Base-by-base conservation (phyloP, 2,888 invertebrate genomes). In the Cyclophora albipunctata region DNA sequence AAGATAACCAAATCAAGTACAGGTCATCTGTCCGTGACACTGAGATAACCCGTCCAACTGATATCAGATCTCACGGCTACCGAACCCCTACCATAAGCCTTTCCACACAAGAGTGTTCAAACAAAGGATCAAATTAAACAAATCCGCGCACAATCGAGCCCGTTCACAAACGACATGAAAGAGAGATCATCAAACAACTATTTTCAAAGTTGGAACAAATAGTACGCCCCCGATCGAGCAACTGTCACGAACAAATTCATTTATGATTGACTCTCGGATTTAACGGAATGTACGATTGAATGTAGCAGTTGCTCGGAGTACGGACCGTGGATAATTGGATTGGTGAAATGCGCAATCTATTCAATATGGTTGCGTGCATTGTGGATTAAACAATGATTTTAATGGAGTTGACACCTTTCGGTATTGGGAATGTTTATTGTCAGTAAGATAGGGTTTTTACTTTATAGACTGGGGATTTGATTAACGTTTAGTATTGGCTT, bases 121-220 rank as follows among this genome's bases (percentile, higher is more conserved):
- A 87, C 87, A 87, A 88, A 84, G 84, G 84, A 75, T 76, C 80
- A 79, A 87, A 84, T 87, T 85, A 84, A 84, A 85, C 85, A 84
- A 85, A 86, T 86, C 83, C 81, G 75, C 75, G 71, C 77, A 83
- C 83, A 84, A 84, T 81, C 82, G 78, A 75, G 78, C 77, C 77
- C 77, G 20, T 20, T 20, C 20, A 20, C 78, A 67, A 71, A 69
- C 66, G 75, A 83, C 84, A 87, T 87, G 84, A 88, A 87, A 88
- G 88, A 80, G 84, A 84, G 82, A 80, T 84, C 82, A 88, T 87
- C 87, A 86, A 86, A 86, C 84, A 84, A 81, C 81, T 81, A 83
- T 82, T 83, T 69, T 73, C 66, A 63, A 60, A 68, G 63, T 69
- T 61, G 58, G 66, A 62, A 73, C 78, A 81, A 81, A 84, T 72